Percentiles rank a stretch among this genome's conserved stretches.
Evolutionary conservation across 2,113 vertebrate genomes (phyloP).

Genomic region (Delphinapterus leucas): DNA sequence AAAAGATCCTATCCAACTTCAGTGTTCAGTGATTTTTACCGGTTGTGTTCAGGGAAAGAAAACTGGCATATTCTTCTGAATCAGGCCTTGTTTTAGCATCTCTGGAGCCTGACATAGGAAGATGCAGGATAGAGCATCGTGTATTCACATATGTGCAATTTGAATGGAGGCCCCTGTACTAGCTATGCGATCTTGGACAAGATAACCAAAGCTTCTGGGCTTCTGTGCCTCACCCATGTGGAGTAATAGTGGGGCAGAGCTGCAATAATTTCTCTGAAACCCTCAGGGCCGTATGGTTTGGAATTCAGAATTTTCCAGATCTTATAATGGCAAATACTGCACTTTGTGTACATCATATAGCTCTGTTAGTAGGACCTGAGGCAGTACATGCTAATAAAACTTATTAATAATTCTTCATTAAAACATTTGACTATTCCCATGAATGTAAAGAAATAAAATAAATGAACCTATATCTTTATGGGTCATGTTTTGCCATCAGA

Average conservation of each 20-base stretch:
- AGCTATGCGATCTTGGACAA: neutral
- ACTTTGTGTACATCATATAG: neutral
- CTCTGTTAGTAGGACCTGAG: neutral
- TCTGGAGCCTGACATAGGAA: neutral
- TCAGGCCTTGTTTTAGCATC: neutral
- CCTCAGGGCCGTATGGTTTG: neutral
- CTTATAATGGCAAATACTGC: neutral
- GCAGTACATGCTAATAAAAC: neutral
- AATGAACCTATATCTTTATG: neutral
- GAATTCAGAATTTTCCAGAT: neutral
- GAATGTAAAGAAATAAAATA: neutral
- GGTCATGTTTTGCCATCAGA: neutral
- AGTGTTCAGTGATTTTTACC: neutral
- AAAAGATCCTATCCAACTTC: neutral
- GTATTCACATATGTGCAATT: neutral
- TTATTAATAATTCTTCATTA: neutral
- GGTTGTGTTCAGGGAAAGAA: neutral
- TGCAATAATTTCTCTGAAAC: neutral
- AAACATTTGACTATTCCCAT: neutral
- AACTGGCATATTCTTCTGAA: neutral
- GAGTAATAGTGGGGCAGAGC: neutral
- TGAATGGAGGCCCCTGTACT: neutral
- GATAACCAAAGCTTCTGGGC: neutral
- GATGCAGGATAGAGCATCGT: fast-evolving
- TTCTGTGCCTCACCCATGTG: neutral